phyloP scores from a whole-genome alignment of 2,888 invertebrate genomes.

The Drosophila mulleri region DNA sequence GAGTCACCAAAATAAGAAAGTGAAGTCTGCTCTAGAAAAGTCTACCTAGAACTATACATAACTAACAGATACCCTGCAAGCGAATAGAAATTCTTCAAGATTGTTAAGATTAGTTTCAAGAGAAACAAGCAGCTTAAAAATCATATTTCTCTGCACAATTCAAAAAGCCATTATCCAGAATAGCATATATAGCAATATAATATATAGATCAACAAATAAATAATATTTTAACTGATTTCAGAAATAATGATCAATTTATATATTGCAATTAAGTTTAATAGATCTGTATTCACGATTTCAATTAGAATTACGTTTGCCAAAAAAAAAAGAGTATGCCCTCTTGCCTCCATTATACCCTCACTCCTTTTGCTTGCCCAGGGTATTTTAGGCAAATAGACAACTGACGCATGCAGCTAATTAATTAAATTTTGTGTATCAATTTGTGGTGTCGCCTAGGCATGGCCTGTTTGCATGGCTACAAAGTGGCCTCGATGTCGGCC shows the following conservation, averaged over 20 bases:
- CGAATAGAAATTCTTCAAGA: no score
- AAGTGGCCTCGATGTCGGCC: constrained; percentile 90
- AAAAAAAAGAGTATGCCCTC: neutral
- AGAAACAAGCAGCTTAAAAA: no score
- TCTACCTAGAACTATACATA: neutral
- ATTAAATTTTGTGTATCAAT: constrained; percentile 47
- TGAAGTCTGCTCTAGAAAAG: constrained; percentile 18
- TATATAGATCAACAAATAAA: no score
- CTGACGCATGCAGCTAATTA: constrained; percentile 51
- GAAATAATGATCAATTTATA: no score
- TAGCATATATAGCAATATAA: no score
- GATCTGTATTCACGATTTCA: no score
- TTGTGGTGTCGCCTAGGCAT: constrained; percentile 88
- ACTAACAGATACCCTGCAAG: constrained; percentile 8
- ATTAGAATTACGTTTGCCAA: no score
- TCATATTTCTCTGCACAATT: neutral
- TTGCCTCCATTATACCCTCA: neutral
- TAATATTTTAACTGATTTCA: no score
- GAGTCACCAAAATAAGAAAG: constrained; percentile 49
- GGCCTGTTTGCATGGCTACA: constrained; percentile 96
- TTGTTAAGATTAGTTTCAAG: neutral
- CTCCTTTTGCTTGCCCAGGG: constrained; percentile 4
- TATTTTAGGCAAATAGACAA: constrained; percentile 21
- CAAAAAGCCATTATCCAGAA: no score
- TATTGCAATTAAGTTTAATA: no score